Base-by-base conservation (phyloP, 2,888 invertebrate species). In the Patella ulyssiponensis region DNA sequence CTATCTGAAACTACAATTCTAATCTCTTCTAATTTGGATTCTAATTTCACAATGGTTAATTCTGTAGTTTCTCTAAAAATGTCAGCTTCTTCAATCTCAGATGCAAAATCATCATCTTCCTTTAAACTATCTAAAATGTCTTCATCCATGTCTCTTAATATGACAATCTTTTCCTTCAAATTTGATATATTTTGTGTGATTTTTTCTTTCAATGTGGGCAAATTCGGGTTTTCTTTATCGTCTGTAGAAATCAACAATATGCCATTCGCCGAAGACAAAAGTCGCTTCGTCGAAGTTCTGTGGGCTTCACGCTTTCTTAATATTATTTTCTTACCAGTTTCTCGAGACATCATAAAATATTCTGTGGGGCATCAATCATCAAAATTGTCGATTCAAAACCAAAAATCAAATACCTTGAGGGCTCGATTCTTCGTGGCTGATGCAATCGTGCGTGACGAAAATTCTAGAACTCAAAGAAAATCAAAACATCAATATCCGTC, bases 231-330 rank as follows among this genome's bases (percentile, higher is more conserved):
- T n/a, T 58, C 58, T 58, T 17, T 20, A 1, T 58, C 20, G 1
- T 15, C 15, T n/a, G 20, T 58, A 15, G 58, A 58, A 17, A 20
- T 58, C 58, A 7, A 1, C 12, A 58, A 58, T n/a, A 58, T n/a
- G 4, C n/a, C 58, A n/a, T 15, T 20, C 7, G 58, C 17, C n/a
- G 20, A n/a, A 7, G 58, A 58, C 17, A 58, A 20, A 58, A 58
- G 58, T 58, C 58, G 58, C 58, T 58, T 58, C 20, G 20, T n/a
- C 7, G 58, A 58, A 58, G 58, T n/a, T 58, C 58, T 58, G 58
- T 58, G 58, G 58, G n/a, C 58, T 5, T 20, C 58, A n/a, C 58
- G 58, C 17, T n/a, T 58, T 7, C 11, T 17, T 58, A 7, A n/a
- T 33, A 33, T 33, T 33, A 33, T 33, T 20, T 58, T 58, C 58